Evolutionary conservation across 2,797 vertebrate species (phyloP).

Genomic region (Ibycter americanus): DNA sequence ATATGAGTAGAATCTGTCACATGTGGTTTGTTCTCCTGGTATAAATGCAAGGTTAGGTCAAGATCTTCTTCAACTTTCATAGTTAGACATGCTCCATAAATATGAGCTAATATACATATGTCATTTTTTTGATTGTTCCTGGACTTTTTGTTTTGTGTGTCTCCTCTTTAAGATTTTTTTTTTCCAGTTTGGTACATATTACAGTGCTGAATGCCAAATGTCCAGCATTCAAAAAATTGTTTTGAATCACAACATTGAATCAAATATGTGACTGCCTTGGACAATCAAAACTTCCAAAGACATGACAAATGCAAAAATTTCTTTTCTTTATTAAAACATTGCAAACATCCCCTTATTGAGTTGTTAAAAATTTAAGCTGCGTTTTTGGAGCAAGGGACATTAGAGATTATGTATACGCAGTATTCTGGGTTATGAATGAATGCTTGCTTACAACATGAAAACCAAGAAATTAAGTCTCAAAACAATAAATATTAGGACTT

Average conservation of each 20-base stretch:
- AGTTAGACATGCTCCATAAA: background rate
- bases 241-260: background rate
- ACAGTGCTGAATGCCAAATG: background rate
- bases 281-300: background rate
- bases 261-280: background rate
- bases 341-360: background rate
- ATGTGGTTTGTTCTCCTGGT: constrained; percentile 5
- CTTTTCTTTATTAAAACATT: background rate
- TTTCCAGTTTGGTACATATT: background rate
- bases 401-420: background rate
- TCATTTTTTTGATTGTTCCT: background rate
- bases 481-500: background rate
- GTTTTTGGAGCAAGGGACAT: background rate
- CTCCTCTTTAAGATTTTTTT: background rate
- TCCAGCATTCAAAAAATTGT: background rate
- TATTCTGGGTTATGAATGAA: background rate
- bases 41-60: constrained; percentile 17
- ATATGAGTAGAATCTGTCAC: constrained; percentile 33
- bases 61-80: constrained; percentile 19
- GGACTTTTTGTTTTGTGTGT: background rate
- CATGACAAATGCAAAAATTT: background rate
- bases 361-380: background rate
- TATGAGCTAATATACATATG: background rate
- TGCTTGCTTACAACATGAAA: background rate
- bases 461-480: background rate